Evolutionary conservation across 2,888 invertebrate genomes (phyloP).

Genomic region (Asteroscopus sphinx): DNA sequence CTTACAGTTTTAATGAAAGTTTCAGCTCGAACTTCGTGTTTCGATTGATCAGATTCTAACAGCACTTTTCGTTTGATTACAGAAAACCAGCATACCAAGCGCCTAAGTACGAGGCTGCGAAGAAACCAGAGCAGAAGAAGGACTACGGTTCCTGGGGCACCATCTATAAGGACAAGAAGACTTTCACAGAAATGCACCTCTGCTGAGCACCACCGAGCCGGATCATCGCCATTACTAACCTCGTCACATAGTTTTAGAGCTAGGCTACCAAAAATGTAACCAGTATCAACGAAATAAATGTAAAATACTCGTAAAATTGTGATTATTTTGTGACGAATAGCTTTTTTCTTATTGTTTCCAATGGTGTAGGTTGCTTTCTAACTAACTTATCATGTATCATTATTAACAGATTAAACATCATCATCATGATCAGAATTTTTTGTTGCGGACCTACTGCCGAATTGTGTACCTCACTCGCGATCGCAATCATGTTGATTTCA

Average conservation of each 20-base stretch:
- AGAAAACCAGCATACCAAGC: constrained; percentile 73
- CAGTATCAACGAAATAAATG: constrained; percentile 54
- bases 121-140: constrained; percentile 82
- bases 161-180: constrained; percentile 93
- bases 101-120: constrained; percentile 74
- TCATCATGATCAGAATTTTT: constrained; percentile 69
- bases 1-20: too few species aligned
- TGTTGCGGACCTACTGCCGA: constrained; percentile 69
- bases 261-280: constrained; percentile 64
- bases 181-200: constrained; percentile 93
- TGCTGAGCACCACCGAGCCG: constrained; percentile 82
- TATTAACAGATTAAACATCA: constrained; percentile 73
- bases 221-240: constrained; percentile 65
- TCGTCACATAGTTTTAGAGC: constrained; percentile 67
- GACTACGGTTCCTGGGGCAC: constrained; percentile 93
- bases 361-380: constrained; percentile 66
- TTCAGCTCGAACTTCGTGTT: too few species aligned
- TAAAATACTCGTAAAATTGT: constrained; percentile 51
- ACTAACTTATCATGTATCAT: constrained; percentile 71
- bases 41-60: constrained; percentile 11
- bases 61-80: constrained; percentile 48
- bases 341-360: constrained; percentile 55
- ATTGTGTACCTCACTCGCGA: too few species aligned
- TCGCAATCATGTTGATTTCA: too few species aligned
- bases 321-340: constrained; percentile 65